Evolutionary conservation across 1,140 invertebrate genomes (phyloP), one percentile per base, ranked within the genome.

Genomic region (Sitobion miscanthi): DNA sequence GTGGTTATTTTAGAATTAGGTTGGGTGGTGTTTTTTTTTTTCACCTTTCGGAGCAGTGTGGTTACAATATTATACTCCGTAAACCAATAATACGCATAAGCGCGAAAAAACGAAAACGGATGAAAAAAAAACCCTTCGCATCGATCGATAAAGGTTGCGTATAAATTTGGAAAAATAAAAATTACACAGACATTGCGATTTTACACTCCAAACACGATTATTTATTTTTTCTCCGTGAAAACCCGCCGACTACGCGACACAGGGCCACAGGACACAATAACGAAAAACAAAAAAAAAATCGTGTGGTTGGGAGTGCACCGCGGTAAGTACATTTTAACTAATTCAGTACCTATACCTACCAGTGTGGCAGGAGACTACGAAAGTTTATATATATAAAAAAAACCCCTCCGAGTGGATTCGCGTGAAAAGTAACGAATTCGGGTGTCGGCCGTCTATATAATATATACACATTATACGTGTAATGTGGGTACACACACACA

Each of bases 181-280:
- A 69, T 69, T 69, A 69, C 62, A 69, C 62, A 69, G 30, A 69
- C 62, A n/a, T n/a, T n/a, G 62, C 62, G 62, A n/a, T 69, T 69
- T 69, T 69, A n/a, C 30, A n/a, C 62, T 69, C 62, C 62, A 69
- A 69, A 69, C 62, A 69, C 62, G 62, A 69, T 69, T 69, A 69
- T 69, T 69, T 69, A 69, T 62, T 69, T 52, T 42, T 42, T 42
- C 2, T 4, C 42, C 62, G 25, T 11, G 62, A n/a, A 69, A 69
- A 69, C 9, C 30, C 30, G 30, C 62, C 11, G 30, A 69, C 30
- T 35, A 35, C 0, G 62, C 30, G 11, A 30, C 30, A 69, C 30
- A 30, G 62, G 62, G 30, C 30, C 30, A 69, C 62, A 69, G 62
- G 30, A 69, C 30, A 30, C 62, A 69, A 69, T 69, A 69, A 69